Evolutionary conservation across 2,797 vertebrate species (phyloP).

Genomic region (Pelodytes ibericus): DNA sequence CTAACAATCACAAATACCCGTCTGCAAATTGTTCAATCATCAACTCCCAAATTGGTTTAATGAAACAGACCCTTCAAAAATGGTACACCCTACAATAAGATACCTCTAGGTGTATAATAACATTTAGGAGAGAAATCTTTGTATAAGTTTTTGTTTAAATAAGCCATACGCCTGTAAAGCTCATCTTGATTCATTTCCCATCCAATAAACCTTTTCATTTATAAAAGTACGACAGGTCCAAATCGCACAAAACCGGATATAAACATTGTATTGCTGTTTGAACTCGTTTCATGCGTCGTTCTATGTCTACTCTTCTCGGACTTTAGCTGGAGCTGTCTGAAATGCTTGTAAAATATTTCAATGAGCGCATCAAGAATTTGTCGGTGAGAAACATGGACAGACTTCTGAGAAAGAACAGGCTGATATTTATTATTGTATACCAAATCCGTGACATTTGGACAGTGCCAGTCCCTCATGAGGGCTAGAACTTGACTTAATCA

Average conservation of each 20-base stretch:
- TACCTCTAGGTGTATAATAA: neutral
- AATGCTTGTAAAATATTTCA: constrained; percentile 31
- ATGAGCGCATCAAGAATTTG: constrained; percentile 19
- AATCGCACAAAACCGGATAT: neutral
- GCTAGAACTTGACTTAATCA: constrained; percentile 30
- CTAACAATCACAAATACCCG: too few relatives aligned
- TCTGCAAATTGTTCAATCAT: too few relatives aligned
- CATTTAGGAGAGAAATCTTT: neutral
- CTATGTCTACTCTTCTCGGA: neutral
- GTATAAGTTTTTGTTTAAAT: neutral
- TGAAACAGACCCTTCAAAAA: neutral
- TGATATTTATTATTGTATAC: constrained; percentile 36
- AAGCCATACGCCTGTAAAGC: constrained; percentile 12
- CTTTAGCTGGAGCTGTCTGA: constrained; percentile 4
- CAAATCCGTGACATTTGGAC: constrained; percentile 41
- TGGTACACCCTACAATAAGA: neutral
- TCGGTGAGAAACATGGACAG: neutral
- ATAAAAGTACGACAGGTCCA: constrained; percentile 13
- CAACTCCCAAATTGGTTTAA: too few relatives aligned
- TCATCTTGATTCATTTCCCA: constrained; percentile 13
- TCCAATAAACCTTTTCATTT: constrained; percentile 20
- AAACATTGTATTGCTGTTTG: neutral
- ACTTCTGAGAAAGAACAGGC: constrained; percentile 42
- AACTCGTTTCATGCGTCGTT: neutral
- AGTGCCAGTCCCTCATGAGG: constrained; percentile 34